Evolutionary conservation across 2,797 vertebrate species (phyloP).

Genomic region (Sebastes minor): DNA sequence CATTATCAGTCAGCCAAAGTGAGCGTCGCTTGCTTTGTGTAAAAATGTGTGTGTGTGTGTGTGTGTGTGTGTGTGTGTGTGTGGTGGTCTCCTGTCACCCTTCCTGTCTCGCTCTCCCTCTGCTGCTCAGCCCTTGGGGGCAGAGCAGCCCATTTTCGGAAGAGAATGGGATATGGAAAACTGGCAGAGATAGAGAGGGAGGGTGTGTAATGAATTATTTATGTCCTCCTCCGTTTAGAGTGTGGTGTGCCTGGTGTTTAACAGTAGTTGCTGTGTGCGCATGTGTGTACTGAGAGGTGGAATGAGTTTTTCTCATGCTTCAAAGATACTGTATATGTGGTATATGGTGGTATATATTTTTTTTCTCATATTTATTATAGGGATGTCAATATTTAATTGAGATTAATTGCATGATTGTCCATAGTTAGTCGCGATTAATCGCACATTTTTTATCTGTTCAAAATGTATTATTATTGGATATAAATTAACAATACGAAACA

Average conservation of each 20-base stretch:
- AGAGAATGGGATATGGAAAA: slow-evolving; percentile 45
- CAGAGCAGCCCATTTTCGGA: slow-evolving; percentile 49
- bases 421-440: too few relatives aligned
- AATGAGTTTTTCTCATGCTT: not conserved
- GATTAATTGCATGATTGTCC: too few relatives aligned
- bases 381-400: too few relatives aligned
- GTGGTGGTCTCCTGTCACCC: slow-evolving; percentile 40
- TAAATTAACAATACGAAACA: too few relatives aligned
- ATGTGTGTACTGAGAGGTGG: not conserved
- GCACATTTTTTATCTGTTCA: too few relatives aligned
- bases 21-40: slow-evolving; percentile 22
- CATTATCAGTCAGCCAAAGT: slow-evolving; percentile 70
- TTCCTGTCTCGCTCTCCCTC: slow-evolving; percentile 36
- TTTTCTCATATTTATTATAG: not conserved
- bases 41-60: not conserved
- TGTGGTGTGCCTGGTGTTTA: slow-evolving; percentile 1
- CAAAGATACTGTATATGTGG: not conserved
- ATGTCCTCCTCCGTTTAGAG: slow-evolving; percentile 29
- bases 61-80: slow-evolving; percentile 1
- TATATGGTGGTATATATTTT: not conserved
- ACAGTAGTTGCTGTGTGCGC: not conserved
- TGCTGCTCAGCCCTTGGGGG: slow-evolving; percentile 22
- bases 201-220: slow-evolving; percentile 60
- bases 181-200: slow-evolving; percentile 38
- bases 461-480: too few relatives aligned